A percentile compares a stretch with the other conserved stretches of the same genome.
These are phyloP conservation scores for Neopelma chrysocephalum DNA, from an alignment of 2,797 vertebrate species.

Conservation along the genomic window DNA sequence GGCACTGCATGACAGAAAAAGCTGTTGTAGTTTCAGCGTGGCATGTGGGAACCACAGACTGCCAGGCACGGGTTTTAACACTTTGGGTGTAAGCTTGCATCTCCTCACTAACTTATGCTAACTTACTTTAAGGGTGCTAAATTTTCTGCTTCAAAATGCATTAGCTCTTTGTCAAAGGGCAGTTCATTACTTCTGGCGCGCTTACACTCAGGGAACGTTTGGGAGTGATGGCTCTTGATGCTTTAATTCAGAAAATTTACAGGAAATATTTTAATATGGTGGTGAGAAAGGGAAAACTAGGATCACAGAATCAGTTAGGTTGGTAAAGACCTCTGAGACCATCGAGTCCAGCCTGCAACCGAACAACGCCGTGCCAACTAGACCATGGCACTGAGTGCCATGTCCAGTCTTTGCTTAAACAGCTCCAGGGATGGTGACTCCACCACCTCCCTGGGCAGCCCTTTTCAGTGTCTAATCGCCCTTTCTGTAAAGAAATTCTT, in stretches of 20 bases:
- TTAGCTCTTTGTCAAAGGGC: slow-evolving; percentile 48
- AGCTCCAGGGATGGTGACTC: neutral
- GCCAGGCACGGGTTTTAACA: neutral
- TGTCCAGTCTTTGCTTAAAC: rapidly evolving
- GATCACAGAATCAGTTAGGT: neutral
- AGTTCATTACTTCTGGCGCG: neutral
- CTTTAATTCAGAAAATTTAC: neutral
- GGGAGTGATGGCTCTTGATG: neutral
- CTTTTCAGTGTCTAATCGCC: rapidly evolving
- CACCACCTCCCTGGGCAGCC: neutral
- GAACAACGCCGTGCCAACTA: neutral
- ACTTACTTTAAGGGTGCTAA: slow-evolving; percentile 22
- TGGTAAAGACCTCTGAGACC: neutral
- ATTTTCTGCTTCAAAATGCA: neutral
- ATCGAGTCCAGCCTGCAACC: neutral
- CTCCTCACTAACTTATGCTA: neutral
- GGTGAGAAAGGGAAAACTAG: neutral
- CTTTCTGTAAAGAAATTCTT: neutral
- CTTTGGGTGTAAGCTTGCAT: neutral
- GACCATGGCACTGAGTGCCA: no score
- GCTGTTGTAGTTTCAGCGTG: neutral
- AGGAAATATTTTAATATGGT: neutral
- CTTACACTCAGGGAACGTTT: neutral
- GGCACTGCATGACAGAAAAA: neutral
- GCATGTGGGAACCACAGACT: slow-evolving; percentile 29